These are phyloP conservation scores for Unio delphinus DNA, from an alignment of 2,888 invertebrate genomes.

Conservation along the genomic window DNA sequence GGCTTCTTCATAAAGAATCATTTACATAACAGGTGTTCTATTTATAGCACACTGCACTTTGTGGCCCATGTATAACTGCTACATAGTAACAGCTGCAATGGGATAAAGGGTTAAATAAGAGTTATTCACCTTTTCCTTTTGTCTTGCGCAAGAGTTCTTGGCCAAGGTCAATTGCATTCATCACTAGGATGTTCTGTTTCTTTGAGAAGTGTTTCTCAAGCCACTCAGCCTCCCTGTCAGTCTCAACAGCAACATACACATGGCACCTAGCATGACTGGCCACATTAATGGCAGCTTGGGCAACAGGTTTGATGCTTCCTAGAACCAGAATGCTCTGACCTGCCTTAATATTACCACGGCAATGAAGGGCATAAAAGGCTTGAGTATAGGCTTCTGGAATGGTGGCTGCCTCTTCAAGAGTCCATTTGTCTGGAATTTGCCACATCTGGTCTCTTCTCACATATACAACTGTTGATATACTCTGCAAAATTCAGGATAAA, in stretches of 20 bases:
- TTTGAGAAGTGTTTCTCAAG: constrained; percentile 76
- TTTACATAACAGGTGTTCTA: too few relatives aligned
- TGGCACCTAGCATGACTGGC: constrained; percentile 90
- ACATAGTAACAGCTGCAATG: background rate
- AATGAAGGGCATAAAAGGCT: constrained; percentile 86
- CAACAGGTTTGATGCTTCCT: constrained; percentile 90
- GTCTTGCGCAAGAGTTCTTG: constrained; percentile 21
- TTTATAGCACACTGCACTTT: too few relatives aligned
- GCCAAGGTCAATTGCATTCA: constrained; percentile 9
- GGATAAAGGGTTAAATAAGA: background rate
- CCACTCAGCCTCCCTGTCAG: constrained; percentile 88
- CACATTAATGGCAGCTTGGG: constrained; percentile 96
- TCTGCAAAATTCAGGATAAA: too few relatives aligned
- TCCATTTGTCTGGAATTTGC: constrained; percentile 90
- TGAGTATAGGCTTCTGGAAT: constrained; percentile 94
- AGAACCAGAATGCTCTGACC: constrained; percentile 76
- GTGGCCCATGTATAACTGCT: too few relatives aligned
- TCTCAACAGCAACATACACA: constrained; percentile 84
- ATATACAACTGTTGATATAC: too few relatives aligned
- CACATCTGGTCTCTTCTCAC: too few relatives aligned
- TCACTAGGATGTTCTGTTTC: constrained; percentile 10
- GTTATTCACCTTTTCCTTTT: constrained; percentile 22
- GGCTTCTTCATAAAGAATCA: too few relatives aligned
- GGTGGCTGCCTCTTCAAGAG: constrained; percentile 92
- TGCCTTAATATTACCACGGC: constrained; percentile 86